These are phyloP conservation scores for Saccostrea echinata DNA, from an alignment of 1,140 invertebrate genomes.

Conservation along the genomic window DNA sequence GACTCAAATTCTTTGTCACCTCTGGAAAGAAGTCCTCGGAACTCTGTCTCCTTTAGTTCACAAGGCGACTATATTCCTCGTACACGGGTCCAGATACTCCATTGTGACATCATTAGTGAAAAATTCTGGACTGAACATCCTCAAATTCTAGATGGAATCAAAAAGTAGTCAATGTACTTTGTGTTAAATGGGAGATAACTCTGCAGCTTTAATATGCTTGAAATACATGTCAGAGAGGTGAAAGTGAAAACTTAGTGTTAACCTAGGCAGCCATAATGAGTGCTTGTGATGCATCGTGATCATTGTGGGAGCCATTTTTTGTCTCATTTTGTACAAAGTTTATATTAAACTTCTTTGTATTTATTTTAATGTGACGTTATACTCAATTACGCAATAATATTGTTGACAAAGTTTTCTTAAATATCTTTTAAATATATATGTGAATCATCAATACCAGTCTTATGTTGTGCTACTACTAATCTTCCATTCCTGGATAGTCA, in stretches of 20 bases:
- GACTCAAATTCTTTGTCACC: slow-evolving; percentile 32
- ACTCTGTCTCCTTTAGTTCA: slow-evolving; percentile 47
- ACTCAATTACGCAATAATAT: slow-evolving; percentile 26
- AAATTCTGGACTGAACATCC: slow-evolving; percentile 91
- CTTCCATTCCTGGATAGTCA: too few species aligned
- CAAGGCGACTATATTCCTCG: slow-evolving; percentile 46
- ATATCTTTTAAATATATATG: neutral
- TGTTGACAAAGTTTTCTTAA: neutral
- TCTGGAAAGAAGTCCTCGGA: slow-evolving; percentile 5
- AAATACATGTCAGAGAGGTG: neutral
- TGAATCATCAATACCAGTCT: neutral
- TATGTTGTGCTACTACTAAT: neutral
- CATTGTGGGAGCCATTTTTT: neutral
- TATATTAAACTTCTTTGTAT: neutral
- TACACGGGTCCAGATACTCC: slow-evolving; percentile 67
- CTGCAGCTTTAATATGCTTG: neutral
- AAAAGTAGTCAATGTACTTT: neutral
- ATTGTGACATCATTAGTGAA: slow-evolving; percentile 90
- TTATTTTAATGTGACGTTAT: neutral
- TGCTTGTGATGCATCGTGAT: neutral
- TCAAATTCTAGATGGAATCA: slow-evolving; percentile 74
- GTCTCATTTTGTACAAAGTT: slow-evolving; percentile 8
- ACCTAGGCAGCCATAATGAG: neutral
- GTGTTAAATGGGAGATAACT: neutral
- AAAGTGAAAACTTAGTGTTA: neutral